phyloP scores from a whole-genome alignment of 1,140 invertebrate species.

The Acromyrmex heyeri region DNA sequence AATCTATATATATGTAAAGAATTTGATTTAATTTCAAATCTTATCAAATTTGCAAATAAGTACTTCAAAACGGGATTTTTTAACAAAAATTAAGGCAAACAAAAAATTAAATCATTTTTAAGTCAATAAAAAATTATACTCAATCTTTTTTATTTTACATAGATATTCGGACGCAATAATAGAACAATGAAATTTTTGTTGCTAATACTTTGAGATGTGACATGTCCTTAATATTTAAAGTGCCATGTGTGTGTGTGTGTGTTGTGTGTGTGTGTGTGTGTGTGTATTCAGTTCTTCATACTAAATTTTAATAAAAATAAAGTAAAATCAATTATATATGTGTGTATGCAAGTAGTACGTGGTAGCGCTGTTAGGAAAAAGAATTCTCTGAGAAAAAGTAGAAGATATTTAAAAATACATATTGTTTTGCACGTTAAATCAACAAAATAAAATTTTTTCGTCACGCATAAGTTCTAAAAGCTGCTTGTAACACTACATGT shows the following conservation, averaged over 20 bases:
- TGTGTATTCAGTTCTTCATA: neutral
- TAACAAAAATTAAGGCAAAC: too few relatives aligned
- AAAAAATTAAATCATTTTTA: too few relatives aligned
- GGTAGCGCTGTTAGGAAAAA: neutral
- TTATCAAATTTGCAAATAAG: too few relatives aligned
- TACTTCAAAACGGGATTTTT: too few relatives aligned
- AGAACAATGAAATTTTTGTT: too few relatives aligned
- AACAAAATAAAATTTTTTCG: neutral
- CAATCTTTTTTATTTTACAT: too few relatives aligned
- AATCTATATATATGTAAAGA: too few relatives aligned
- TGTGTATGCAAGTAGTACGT: neutral
- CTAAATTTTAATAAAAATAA: neutral
- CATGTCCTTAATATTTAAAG: too few relatives aligned
- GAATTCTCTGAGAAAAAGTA: neutral
- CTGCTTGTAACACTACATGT: neutral
- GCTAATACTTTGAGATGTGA: too few relatives aligned
- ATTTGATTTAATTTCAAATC: too few relatives aligned
- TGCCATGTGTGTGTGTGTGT: neutral
- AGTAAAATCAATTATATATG: neutral
- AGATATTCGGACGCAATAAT: too few relatives aligned
- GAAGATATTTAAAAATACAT: neutral
- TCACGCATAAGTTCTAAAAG: neutral
- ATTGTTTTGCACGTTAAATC: neutral
- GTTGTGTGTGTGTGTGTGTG: neutral
- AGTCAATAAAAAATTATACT: too few relatives aligned